Conservation (phyloP, 2,797 vertebrate species). For the Gallirallus australis region DNA sequence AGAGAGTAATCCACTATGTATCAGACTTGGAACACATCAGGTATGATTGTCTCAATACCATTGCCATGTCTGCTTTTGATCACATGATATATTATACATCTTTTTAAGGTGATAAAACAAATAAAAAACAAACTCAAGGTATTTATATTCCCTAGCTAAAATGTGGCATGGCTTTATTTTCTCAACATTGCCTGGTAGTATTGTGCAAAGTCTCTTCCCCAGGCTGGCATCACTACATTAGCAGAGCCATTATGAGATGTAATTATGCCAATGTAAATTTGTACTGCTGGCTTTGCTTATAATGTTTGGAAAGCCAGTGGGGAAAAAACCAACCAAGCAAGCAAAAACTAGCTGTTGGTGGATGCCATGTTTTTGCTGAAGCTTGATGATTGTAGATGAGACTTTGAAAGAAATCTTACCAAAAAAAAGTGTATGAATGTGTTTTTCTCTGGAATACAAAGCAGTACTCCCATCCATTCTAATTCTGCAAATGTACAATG, state of each 20-base stretch:
- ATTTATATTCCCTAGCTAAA: neutral
- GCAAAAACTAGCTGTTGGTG: neutral
- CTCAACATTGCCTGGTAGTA: neutral
- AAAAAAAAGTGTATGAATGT: neutral
- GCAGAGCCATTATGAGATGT: neutral
- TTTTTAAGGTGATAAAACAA: neutral
- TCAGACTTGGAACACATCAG: neutral
- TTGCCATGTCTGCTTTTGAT: neutral
- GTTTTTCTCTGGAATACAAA: neutral
- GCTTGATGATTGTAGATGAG: constrained; percentile 9
- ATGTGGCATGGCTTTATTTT: neutral
- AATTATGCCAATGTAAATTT: constrained; percentile 49
- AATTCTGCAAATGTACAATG: neutral
- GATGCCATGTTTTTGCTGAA: constrained; percentile 17
- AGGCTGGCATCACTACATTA: neutral
- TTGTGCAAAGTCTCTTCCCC: neutral
- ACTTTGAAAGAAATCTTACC: neutral
- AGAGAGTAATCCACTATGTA: neutral
- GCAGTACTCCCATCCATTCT: neutral
- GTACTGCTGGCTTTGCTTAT: constrained; percentile 19
- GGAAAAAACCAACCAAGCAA: neutral
- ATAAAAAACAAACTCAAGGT: neutral
- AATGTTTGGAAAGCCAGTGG: neutral
- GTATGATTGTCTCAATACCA: neutral
- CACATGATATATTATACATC: neutral